Base-by-base conservation (phyloP, 2,113 vertebrate genomes). In the Varanus salvator region DNA sequence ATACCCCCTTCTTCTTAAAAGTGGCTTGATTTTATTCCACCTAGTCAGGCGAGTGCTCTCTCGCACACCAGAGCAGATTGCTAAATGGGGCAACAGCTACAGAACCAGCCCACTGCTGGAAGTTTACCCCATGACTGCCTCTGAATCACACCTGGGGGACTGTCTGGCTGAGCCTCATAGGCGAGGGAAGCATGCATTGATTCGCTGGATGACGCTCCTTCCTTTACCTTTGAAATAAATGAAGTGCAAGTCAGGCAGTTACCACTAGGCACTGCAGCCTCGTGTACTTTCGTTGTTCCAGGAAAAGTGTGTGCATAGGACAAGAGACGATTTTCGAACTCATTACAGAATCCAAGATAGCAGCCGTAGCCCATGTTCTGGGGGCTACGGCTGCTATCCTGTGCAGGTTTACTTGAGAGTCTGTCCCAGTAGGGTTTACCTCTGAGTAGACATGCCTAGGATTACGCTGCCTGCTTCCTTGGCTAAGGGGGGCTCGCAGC, bases 401-500 rank as follows among this genome's bases (percentile, higher is more conserved):
- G 34, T 31, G 6, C 34, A 76, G 17, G 2, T 15, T 38, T 44
- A 23, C 75, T 23, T 8, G 38, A 23, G 8, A 11, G 76, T 50
- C 44, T 0, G 34, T 48, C 75, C 38, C 34, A 78, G 23, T 48
- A 25, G 38, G 23, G 44, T 38, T 78, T 48, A 48, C 76, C 50
- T 48, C 38, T 27, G 21, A 44, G 75, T 25, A 78, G 76, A 21
- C 6, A 3, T 77, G 75, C 8, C 19, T 48, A 48, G 75, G 38
- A 48, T 15, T 9, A 2, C 14, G 8, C 29, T 3, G 8, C 31
- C 44, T 0, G 75, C 54, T 38, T 77, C 17, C 75, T 76, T 31
- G 31, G 54, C 7, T 6, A 0, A 29, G 4, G 57, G 0, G 3
- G 27, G 12, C 60, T 14, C 2, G 71, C 27, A 17, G 64, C 0